A percentile compares a stretch with the other conserved stretches of the same genome.
Evolutionary conservation across 2,113 vertebrate species (phyloP).

Genomic region (Puntigrus tetrazona): DNA sequence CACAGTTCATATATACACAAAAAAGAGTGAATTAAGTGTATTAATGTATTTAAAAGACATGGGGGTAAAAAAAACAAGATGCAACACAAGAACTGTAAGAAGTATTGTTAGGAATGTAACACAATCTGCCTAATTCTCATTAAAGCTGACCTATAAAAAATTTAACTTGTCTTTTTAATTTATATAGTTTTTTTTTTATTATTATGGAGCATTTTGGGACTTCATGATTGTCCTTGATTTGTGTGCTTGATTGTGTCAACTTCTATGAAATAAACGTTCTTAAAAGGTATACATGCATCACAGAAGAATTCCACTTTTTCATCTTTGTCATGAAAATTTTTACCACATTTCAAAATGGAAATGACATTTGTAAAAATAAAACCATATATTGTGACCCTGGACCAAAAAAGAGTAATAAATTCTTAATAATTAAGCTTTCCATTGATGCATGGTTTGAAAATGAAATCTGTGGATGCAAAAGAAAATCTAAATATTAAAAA

Average conservation of each 20-base stretch:
- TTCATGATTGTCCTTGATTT: background rate
- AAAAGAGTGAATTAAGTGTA: background rate
- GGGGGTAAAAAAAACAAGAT: background rate
- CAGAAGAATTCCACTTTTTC: background rate
- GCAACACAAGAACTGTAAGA: no score
- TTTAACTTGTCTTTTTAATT: background rate
- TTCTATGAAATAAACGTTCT: background rate
- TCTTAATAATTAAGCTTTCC: no score
- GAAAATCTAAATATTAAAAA: no score
- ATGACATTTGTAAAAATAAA: no score
- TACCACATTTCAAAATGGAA: no score
- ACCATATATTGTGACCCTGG: no score
- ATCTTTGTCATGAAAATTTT: no score
- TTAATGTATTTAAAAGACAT: background rate
- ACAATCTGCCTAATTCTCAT: conserved; percentile 10
- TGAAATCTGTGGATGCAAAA: no score
- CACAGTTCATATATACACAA: background rate
- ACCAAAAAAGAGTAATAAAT: no score
- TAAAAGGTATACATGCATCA: background rate
- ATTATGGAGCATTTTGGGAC: background rate
- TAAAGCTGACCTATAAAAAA: conserved; percentile 19
- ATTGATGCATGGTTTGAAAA: no score
- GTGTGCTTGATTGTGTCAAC: background rate
- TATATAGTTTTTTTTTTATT: background rate
- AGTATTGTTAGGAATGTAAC: background rate